These are phyloP conservation scores for Microplitis mediator DNA, from an alignment of 1,140 invertebrate genomes.

Conservation along the genomic window DNA sequence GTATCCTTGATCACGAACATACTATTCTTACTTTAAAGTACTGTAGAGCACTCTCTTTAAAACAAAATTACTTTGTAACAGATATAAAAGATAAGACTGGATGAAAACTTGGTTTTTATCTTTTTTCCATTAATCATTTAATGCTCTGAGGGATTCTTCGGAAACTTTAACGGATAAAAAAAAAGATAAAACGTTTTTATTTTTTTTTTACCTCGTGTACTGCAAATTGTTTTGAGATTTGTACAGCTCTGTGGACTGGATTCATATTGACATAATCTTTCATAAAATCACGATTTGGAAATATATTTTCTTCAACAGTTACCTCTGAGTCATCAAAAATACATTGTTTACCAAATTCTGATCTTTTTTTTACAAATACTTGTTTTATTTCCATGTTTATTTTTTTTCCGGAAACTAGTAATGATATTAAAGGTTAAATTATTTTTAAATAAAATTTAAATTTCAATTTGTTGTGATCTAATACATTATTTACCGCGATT, in stretches of 20 bases:
- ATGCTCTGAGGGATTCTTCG: background rate
- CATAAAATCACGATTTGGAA: constrained; percentile 68
- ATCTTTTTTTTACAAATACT: constrained; percentile 71
- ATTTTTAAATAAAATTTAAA: background rate
- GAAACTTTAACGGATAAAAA: background rate
- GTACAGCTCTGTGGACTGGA: constrained; percentile 65
- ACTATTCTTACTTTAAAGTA: background rate
- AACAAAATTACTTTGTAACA: background rate
- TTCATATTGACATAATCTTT: constrained; percentile 74
- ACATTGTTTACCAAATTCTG: constrained; percentile 74
- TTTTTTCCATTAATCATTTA: background rate
- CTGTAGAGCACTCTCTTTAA: background rate
- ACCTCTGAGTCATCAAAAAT: constrained; percentile 75
- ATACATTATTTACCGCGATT: background rate
- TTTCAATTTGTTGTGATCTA: too few species aligned
- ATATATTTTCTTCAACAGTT: constrained; percentile 73
- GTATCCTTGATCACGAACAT: background rate
- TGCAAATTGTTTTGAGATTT: constrained; percentile 68
- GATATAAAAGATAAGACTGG: background rate
- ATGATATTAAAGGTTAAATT: background rate
- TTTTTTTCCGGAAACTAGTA: background rate
- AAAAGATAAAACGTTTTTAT: background rate
- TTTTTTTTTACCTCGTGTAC: constrained; percentile 66
- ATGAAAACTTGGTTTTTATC: too few species aligned
- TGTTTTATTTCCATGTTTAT: constrained; percentile 65